Evolutionary conservation across 2,888 invertebrate genomes (phyloP).

Genomic region (Scelioninae gen. 1): DNA sequence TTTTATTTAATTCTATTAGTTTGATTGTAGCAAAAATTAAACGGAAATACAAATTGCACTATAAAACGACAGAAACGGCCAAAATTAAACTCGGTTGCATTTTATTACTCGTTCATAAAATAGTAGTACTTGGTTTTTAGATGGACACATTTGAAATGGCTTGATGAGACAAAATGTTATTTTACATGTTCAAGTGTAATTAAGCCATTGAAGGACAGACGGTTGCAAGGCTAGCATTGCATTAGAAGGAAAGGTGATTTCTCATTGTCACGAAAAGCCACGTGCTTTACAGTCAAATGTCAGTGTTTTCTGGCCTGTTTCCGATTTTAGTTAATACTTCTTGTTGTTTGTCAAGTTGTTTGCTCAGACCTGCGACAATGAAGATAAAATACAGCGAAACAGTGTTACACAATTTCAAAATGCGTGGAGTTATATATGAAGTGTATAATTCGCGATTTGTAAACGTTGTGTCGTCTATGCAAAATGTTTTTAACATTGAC

Average conservation of each 20-base stretch:
- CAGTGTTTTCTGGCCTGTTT: conserved; percentile 61
- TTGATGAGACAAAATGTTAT: conserved; percentile 8
- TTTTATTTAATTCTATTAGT: too few species aligned
- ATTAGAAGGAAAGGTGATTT: conserved; percentile 48
- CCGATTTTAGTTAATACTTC: conserved; percentile 52
- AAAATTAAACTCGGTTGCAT: too few species aligned
- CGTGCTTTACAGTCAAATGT: conserved; percentile 45
- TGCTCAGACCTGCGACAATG: conserved; percentile 22
- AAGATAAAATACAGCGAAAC: conserved; percentile 42
- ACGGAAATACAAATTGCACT: too few species aligned
- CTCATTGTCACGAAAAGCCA: conserved; percentile 52
- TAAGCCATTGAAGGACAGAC: conserved; percentile 32
- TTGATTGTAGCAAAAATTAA: too few species aligned
- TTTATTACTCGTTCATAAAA: not conserved
- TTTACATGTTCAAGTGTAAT: conserved; percentile 27
- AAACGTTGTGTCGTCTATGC: too few species aligned
- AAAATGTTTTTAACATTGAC: too few species aligned
- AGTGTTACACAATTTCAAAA: conserved; percentile 27
- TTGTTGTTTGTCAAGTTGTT: conserved; percentile 46
- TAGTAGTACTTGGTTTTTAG: not conserved
- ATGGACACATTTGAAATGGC: not conserved
- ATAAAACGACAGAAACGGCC: too few species aligned
- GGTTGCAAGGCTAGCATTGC: conserved; percentile 35
- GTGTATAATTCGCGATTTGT: conserved; percentile 17
- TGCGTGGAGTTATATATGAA: conserved; percentile 14